phyloP scores from a whole-genome alignment of 2,888 invertebrate species.

The Lamellibrachia satsuma region DNA sequence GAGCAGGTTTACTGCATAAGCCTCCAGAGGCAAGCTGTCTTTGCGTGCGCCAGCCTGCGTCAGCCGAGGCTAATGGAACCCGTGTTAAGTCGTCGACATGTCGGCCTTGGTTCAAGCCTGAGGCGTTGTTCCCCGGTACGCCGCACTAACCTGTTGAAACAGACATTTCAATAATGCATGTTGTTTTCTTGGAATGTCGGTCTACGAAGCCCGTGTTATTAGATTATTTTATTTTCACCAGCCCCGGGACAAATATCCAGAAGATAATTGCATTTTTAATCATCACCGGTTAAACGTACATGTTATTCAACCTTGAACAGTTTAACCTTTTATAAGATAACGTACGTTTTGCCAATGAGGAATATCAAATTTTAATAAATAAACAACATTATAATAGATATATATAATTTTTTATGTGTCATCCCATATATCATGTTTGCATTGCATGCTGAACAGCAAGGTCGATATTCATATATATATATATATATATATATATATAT shows the following conservation, averaged over 20 bases:
- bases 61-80: not conserved
- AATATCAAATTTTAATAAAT: not conserved
- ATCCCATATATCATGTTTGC: too few relatives aligned
- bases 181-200: not conserved
- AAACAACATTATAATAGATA: not conserved
- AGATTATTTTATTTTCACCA: not conserved
- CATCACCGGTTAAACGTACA: not conserved
- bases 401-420: too few relatives aligned
- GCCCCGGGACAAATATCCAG: not conserved
- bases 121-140: not conserved
- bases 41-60: too few relatives aligned
- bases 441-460: too few relatives aligned
- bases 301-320: not conserved
- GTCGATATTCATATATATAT: too few relatives aligned
- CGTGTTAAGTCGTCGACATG: not conserved
- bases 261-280: not conserved
- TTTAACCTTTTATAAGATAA: not conserved
- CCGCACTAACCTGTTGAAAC: not conserved
- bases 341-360: not conserved
- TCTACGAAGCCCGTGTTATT: not conserved
- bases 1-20: too few relatives aligned
- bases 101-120: not conserved
- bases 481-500: too few relatives aligned
- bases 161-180: slow-evolving; percentile 11
- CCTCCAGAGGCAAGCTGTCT: too few relatives aligned